Conservation (phyloP, 2,113 vertebrate species). For the Oreotrochilus melanogaster region DNA sequence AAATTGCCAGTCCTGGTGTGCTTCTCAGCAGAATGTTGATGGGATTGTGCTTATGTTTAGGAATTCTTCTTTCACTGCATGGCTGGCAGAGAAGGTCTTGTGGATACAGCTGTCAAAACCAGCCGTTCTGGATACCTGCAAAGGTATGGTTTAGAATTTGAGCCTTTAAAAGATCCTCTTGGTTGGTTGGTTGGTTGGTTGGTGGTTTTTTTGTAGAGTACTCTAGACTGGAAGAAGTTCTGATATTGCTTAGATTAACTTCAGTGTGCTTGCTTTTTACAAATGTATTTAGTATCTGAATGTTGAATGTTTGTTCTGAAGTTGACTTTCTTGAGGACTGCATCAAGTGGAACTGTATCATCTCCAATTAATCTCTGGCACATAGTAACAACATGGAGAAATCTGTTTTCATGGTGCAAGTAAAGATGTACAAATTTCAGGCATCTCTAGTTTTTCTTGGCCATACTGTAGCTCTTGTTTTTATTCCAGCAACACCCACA, state of each 20-base stretch:
- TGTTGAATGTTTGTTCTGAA: background rate
- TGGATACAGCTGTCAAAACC: conserved; percentile 98
- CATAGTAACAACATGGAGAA: background rate
- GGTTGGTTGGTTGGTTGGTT: background rate
- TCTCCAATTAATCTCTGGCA: background rate
- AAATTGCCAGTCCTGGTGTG: background rate
- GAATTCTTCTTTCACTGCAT: conserved; percentile 99
- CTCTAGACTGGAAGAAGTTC: background rate
- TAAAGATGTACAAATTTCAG: background rate
- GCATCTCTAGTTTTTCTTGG: background rate
- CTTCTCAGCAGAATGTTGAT: background rate
- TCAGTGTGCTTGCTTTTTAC: background rate
- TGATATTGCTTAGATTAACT: background rate
- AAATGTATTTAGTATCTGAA: background rate
- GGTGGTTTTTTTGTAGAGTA: too few species aligned
- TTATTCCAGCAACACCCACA: background rate
- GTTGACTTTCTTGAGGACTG: background rate
- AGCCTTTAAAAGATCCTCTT: background rate
- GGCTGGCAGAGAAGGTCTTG: conserved; percentile 96
- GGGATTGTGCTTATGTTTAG: conserved; percentile 70
- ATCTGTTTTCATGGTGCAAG: background rate
- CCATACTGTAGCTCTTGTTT: fast-evolving
- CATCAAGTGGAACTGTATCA: background rate
- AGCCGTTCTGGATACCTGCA: conserved; percentile 97
- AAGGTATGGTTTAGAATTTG: conserved; percentile 77